Base-by-base conservation (phyloP, 2,888 invertebrate genomes). In the Rhimphoctona megacephalus region DNA sequence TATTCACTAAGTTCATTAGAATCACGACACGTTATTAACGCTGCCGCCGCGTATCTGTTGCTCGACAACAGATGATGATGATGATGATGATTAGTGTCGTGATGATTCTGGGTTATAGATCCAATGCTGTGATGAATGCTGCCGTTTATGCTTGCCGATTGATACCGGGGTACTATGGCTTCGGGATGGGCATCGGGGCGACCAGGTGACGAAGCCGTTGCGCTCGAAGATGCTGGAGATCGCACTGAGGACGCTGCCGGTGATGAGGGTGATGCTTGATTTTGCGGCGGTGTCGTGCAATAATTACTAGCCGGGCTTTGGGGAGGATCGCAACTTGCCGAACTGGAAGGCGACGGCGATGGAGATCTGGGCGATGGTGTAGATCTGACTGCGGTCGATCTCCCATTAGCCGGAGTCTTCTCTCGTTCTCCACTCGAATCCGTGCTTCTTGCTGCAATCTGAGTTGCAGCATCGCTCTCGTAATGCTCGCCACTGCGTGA, bases 151-250 rank as follows among this genome's bases (percentile, higher is more conserved):
- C 76, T 43, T 17, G 88, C 79, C n/a, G 92, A 87, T 52, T 91
- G 91, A 64, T 92, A 92, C 78, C 93, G 90, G 19, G 93, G 91
- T 9, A 92, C 88, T 73, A 92, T 91, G 30, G 91, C 88, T 39
- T 92, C 92, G 61, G 90, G 92, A 52, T 88, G 87, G 2, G 90
- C 83, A 25, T 94, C 94, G 0, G 93, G 91, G 30, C 93, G 88
- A 3, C 93, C 93, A 1, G 94, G 94, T 0, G 94, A 94, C 52
- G 93, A 94, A 2, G 93, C 93, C 6, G 94, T 92, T 46, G 92
- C 92, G 85, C 92, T 92, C 5, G 93, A 93, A 9, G 94, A 94
- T 1, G 93, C 93, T 61, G 94, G 93, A 8, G 94, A 93, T 87
- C 94, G 90, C 8, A 92, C 92, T n/a, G 94, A 94, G 5, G 93